Evolutionary conservation across 1,140 invertebrate genomes (phyloP), one percentile per base, ranked within the genome.

Genomic region (Drosophila triauraria): DNA sequence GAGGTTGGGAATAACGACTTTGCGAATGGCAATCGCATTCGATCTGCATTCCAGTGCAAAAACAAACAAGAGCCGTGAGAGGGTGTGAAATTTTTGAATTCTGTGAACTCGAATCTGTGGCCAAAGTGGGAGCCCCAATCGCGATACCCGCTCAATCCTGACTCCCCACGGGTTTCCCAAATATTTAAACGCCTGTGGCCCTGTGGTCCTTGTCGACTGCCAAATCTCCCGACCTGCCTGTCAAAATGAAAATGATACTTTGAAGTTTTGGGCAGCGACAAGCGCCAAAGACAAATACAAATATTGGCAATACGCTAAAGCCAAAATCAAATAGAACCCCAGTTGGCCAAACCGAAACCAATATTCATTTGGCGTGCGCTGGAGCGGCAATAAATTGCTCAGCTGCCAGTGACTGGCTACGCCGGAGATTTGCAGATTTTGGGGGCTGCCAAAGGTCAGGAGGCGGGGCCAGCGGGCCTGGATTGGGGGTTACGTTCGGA

Each of bases 281-380:
- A 70, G 56, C 60, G 70, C 67, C 83, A 74, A 87, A 86, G 57
- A 74, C 84, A 80, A 87, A 77, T 76, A 87, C 84, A 88, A 88
- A 88, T 88, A 88, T 88, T 88, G 84, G 85, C 85, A 83, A 90
- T 87, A 83, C 80, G 71, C 71, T 80, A 78, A 87, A 78, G 80
- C 83, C 80, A 82, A 87, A 87, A 87, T 86, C 83, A 82, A 86
- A 86, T 88, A 88, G 84, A 72, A 58, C 23, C 61, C 74, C 60
- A 59, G 71, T 76, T 64, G 76, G 76, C 67, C 75, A 78, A 70
- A 78, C 64, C 68, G 62, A 64, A 75, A 54, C 83, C 83, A 87
- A 86, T 86, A 86, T 86, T 80, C 84, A 90, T 88, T 88, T 88
- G 80, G 80, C 74, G 80, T 88, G 53, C 84, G 63, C 30, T 58